phyloP scores from a whole-genome alignment of 2,113 vertebrate genomes.

The Dipodomys ordii region DNA sequence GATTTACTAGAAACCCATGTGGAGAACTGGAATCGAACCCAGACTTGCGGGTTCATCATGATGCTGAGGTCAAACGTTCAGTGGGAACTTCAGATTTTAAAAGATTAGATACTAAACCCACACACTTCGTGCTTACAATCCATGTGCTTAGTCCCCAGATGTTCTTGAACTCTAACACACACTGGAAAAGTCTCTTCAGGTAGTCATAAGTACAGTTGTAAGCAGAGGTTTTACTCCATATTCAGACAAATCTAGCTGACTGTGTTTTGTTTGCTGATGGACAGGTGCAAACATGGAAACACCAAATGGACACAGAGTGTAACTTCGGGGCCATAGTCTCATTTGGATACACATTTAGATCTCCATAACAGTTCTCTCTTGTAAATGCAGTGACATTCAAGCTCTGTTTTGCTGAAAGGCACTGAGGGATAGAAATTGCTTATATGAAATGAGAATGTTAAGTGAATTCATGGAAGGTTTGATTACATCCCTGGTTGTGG shows the following conservation, averaged over 20 bases:
- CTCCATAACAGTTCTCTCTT: slow-evolving; percentile 22
- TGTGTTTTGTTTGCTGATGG: slow-evolving; percentile 19
- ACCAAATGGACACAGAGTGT: slow-evolving; percentile 6
- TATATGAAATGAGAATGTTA: slow-evolving; percentile 57
- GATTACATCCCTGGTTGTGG: slow-evolving; percentile 48
- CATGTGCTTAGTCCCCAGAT: slow-evolving; percentile 50
- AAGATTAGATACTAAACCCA: slow-evolving; percentile 31
- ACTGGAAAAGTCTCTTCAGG: background rate
- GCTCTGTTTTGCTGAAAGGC: slow-evolving; percentile 62
- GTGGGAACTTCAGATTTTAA: slow-evolving; percentile 39
- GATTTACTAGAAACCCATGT: slow-evolving; percentile 50
- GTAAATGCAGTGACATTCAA: slow-evolving; percentile 60
- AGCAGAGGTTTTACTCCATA: background rate
- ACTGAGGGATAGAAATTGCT: slow-evolving; percentile 57
- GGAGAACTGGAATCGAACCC: slow-evolving; percentile 47
- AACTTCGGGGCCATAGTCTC: background rate
- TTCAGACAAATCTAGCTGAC: background rate
- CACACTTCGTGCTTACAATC: slow-evolving; percentile 49
- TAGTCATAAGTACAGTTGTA: background rate
- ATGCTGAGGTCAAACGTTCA: slow-evolving; percentile 21
- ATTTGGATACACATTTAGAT: slow-evolving; percentile 48
- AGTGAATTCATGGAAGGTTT: slow-evolving; percentile 39
- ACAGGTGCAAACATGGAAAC: slow-evolving; percentile 7
- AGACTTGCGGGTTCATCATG: slow-evolving; percentile 47
- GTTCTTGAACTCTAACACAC: background rate